Conservation (phyloP, 2,113 vertebrate genomes). For the Suncus etruscus region DNA sequence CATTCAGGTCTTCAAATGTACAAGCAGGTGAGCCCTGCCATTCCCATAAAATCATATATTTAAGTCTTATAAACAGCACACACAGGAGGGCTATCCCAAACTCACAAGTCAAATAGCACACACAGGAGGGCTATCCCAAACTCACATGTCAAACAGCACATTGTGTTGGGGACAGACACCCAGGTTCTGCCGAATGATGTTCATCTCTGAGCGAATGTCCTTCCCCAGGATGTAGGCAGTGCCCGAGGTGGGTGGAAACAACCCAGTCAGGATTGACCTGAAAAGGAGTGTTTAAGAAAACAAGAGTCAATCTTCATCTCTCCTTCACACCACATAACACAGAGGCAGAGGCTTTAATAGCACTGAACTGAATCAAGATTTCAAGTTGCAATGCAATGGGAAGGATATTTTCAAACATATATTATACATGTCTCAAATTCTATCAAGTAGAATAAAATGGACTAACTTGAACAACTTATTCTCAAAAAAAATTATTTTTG, state of each 20-base stretch:
- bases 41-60: background rate
- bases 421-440: background rate
- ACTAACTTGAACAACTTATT: constrained; percentile 14
- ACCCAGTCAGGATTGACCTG: constrained; percentile 98
- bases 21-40: background rate
- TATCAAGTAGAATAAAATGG: background rate
- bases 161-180: constrained; percentile 99
- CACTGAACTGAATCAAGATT: background rate
- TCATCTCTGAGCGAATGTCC: constrained; percentile 95
- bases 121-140: constrained; percentile 58
- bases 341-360: no score
- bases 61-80: background rate
- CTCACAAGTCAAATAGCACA: background rate
- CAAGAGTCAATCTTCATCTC: background rate
- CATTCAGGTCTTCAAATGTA: background rate
- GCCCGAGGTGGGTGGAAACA: constrained; percentile 97
- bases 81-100: fast-evolving
- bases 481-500: constrained; percentile 38
- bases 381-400: background rate
- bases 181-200: constrained; percentile 93
- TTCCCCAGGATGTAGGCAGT: constrained; percentile 97
- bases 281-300: constrained; percentile 37
- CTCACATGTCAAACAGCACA: constrained; percentile 98
- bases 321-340: no score
- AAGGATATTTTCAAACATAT: background rate